Conservation (phyloP, 2,888 invertebrate species). For the Nomada ruficornis region DNA sequence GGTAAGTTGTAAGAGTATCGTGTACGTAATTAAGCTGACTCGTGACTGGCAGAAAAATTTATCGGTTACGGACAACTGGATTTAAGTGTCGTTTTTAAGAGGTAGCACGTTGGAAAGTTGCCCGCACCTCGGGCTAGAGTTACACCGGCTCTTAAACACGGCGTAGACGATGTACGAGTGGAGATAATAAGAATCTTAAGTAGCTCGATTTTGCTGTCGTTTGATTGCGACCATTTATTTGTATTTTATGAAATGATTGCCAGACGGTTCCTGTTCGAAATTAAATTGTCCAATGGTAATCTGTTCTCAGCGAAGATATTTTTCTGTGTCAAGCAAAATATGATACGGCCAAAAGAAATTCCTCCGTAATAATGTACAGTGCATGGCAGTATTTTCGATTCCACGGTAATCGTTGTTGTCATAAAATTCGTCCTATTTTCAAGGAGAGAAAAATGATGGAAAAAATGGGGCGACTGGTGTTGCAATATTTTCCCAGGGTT, state of each 20-base stretch:
- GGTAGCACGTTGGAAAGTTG: conserved; percentile 50
- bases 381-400: no score
- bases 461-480: neutral
- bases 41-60: conserved; percentile 43
- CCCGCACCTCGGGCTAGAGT: conserved; percentile 45
- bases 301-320: no score
- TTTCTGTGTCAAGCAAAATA: no score
- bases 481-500: conserved; percentile 6
- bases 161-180: conserved; percentile 43
- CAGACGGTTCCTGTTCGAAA: neutral
- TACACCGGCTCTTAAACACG: conserved; percentile 59
- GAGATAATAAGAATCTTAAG: conserved; percentile 57
- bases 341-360: no score
- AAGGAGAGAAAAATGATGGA: neutral
- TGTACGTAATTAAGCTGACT: conserved; percentile 40
- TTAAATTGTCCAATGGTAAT: no score
- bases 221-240: conserved; percentile 46
- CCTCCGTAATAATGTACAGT: no score
- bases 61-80: conserved; percentile 50
- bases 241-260: neutral
- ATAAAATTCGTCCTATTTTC: neutral
- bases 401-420: neutral
- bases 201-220: conserved; percentile 36
- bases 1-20: conserved; percentile 70
- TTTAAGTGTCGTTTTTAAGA: conserved; percentile 63